phyloP scores from a whole-genome alignment of 2,113 vertebrate species.

The Microcebus murinus region DNA sequence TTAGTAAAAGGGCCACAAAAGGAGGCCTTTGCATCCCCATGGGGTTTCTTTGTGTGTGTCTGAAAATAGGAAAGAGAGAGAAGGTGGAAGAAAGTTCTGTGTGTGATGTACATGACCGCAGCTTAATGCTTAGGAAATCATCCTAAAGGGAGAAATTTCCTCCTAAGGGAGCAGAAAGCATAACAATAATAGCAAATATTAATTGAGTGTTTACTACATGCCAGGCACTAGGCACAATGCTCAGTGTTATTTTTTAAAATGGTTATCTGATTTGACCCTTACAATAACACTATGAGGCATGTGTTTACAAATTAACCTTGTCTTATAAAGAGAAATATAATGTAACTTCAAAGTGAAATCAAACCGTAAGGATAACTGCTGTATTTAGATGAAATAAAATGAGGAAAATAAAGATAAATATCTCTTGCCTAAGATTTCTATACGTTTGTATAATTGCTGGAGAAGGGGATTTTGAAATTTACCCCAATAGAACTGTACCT shows the following conservation, averaged over 20 bases:
- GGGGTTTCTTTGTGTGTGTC: neutral
- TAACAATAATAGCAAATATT: neutral
- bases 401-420: neutral
- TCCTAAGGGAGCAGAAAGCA: neutral
- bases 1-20: neutral
- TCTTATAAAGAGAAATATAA: neutral
- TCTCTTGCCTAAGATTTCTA: neutral
- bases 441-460: neutral
- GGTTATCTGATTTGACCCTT: conserved; percentile 23
- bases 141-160: neutral
- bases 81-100: neutral
- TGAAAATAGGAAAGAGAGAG: neutral
- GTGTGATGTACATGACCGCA: neutral
- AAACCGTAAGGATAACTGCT: neutral
- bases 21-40: neutral
- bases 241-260: neutral
- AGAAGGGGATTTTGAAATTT: conserved; percentile 29
- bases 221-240: neutral
- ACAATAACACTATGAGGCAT: neutral
- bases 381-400: neutral
- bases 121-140: neutral
- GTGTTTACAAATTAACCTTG: neutral
- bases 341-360: neutral
- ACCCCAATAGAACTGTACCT: neutral
- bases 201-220: neutral